Base-by-base conservation (phyloP, 2,888 invertebrate genomes). In the Scaptomyza cyrtandrae region DNA sequence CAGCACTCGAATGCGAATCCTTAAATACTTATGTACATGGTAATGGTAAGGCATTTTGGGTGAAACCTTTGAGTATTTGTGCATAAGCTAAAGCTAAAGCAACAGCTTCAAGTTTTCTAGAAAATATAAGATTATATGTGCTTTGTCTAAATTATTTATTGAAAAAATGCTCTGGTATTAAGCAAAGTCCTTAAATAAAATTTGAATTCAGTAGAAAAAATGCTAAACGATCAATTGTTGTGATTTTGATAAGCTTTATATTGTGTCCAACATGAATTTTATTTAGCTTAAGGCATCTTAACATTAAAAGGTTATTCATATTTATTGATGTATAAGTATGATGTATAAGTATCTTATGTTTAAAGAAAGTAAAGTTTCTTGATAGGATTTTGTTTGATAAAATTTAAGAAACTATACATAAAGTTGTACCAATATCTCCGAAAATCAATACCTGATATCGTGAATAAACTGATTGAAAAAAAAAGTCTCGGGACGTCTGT, bases 41-140 rank as follows among this genome's bases (percentile, higher is more conserved):
- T 41, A 35, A 50, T 33, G 29, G 29, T 29, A 29, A 29, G 48
- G 31, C 48, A 16, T 48, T 5, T 29, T 31, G 48, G 37, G 24
- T 13, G 33, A 37, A 37, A 76, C 60, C 64, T 29, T 59, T 59
- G 46, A 73, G 60, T 73, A 13, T 24, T 45, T 7, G 37, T 13
- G 27, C 37, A 29, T 52, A 49, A 44, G n/a, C 62, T 24, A 45
- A 50, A 35, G 27, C 45, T 45, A 10, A 24, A n/a, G n/a, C 39
- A 10, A 6, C 9, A 31, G 24, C 41, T 27, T 52, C 7, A 24
- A 33, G 14, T 14, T 16, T 56, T 27, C 53, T 6, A 5, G 3
- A 10, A 56, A 56, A 37, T 13, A 16, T 10, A 13, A 13, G 52
- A 37, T 16, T 5, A 16, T 56, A 35, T 56, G 7, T 39, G 0